These are phyloP conservation scores for Psilopsiagon aurifrons DNA, from an alignment of 2,113 vertebrate species.

Conservation along the genomic window DNA sequence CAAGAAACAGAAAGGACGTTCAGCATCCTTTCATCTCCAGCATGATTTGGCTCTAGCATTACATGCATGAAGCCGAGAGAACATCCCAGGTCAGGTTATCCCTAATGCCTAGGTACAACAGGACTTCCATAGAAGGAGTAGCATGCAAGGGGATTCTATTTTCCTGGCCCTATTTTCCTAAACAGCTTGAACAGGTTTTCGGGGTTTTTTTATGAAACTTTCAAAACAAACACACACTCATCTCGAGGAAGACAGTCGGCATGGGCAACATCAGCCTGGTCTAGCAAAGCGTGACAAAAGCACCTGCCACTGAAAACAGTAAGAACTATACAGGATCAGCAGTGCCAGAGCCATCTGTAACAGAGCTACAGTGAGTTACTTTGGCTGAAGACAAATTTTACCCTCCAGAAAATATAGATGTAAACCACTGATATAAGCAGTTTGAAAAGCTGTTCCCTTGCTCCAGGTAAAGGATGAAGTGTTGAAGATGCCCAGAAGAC, in stretches of 20 bases:
- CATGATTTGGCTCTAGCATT: not conserved
- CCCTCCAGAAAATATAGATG: not conserved
- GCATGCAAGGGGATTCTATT: not conserved
- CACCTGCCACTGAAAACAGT: not conserved
- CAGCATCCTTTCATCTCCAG: not conserved
- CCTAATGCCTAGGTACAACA: not conserved
- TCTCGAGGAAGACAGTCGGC: not conserved
- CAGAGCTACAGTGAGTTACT: not conserved
- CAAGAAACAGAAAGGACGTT: not conserved
- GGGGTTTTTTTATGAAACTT: not conserved
- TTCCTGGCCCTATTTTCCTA: not conserved
- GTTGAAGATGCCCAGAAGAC: not conserved
- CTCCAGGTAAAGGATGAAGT: not conserved
- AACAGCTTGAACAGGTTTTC: not conserved
- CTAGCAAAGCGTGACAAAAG: not conserved
- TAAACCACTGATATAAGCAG: not conserved
- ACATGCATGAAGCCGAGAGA: not conserved
- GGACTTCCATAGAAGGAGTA: not conserved
- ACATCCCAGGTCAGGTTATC: not conserved
- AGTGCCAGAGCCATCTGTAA: not conserved
- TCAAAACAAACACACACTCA: not conserved
- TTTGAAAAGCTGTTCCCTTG: slow-evolving; percentile 23
- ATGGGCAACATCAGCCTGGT: not conserved
- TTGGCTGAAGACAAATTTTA: not conserved
- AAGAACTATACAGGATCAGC: not conserved